Conservation (phyloP, 2,888 invertebrate genomes). For the Gibbula magus region DNA sequence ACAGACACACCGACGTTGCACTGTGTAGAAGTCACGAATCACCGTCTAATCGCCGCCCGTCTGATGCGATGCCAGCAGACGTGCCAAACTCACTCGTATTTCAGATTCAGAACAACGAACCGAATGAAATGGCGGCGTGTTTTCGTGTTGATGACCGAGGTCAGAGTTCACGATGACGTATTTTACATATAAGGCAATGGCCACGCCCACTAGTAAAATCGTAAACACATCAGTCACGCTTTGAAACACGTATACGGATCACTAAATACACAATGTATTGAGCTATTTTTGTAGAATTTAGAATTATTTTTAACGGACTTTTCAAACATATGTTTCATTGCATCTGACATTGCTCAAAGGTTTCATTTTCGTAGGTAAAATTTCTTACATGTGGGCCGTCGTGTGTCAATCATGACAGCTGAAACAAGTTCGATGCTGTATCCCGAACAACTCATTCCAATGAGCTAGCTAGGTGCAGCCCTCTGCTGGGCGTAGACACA, state of each 20-base stretch:
- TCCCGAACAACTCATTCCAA: neutral
- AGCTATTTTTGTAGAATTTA: no score
- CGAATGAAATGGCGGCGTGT: constrained; percentile 29
- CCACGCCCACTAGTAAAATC: constrained; percentile 20
- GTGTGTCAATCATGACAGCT: neutral
- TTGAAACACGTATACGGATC: no score
- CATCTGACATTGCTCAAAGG: neutral
- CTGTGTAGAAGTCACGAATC: constrained; percentile 8
- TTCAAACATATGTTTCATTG: neutral
- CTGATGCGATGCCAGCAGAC: constrained; percentile 14
- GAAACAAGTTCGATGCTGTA: neutral
- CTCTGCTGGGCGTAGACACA: neutral
- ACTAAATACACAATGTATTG: no score
- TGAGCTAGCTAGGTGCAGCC: neutral
- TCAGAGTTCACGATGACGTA: constrained; percentile 26
- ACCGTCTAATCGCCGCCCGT: neutral
- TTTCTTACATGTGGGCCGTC: neutral
- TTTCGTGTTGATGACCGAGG: constrained; percentile 18
- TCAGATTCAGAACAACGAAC: constrained; percentile 12
- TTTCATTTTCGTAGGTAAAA: neutral
- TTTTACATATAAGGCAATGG: constrained; percentile 3
- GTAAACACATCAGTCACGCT: constrained; percentile 10
- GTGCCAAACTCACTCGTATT: neutral
- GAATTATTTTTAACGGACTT: no score
- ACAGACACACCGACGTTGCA: neutral